Evolutionary conservation across 2,888 invertebrate genomes (phyloP).

Genomic region (Cheilosia scutellata): DNA sequence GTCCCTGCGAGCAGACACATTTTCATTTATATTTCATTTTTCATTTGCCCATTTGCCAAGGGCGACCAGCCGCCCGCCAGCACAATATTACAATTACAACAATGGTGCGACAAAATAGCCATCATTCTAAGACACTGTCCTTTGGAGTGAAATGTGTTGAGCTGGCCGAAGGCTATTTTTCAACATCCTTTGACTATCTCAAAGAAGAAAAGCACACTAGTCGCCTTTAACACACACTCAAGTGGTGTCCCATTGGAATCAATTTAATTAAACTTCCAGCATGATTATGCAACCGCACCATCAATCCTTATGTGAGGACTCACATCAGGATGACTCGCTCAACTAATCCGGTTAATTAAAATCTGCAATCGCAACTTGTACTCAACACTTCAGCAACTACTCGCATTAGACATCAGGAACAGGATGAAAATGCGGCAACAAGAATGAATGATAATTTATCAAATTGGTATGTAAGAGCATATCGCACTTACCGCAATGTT

Average conservation of each 20-base stretch:
- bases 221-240: conserved; percentile 13
- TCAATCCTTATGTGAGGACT: conserved; percentile 44
- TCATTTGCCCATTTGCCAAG: conserved; percentile 50
- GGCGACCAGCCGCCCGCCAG: not conserved
- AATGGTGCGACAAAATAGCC: conserved; percentile 31
- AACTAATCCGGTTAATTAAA: conserved; percentile 74
- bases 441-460: conserved; percentile 68
- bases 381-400: conserved; percentile 58
- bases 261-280: conserved; percentile 68
- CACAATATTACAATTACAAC: conserved; percentile 54
- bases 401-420: conserved; percentile 49
- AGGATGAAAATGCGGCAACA: conserved; percentile 31
- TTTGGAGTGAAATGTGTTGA: conserved; percentile 13
- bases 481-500: conserved; percentile 68
- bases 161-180: conserved; percentile 52
- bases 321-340: conserved; percentile 53
- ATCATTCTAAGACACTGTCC: conserved; percentile 35
- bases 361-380: conserved; percentile 66
- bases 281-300: conserved; percentile 64
- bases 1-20: conserved; percentile 65
- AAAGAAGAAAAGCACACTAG: conserved; percentile 18
- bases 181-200: conserved; percentile 49
- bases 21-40: conserved; percentile 75
- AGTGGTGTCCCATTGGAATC: conserved; percentile 20
- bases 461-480: conserved; percentile 66